phyloP scores from a whole-genome alignment of 2,797 vertebrate species.

The Oreochromis mossambicus region DNA sequence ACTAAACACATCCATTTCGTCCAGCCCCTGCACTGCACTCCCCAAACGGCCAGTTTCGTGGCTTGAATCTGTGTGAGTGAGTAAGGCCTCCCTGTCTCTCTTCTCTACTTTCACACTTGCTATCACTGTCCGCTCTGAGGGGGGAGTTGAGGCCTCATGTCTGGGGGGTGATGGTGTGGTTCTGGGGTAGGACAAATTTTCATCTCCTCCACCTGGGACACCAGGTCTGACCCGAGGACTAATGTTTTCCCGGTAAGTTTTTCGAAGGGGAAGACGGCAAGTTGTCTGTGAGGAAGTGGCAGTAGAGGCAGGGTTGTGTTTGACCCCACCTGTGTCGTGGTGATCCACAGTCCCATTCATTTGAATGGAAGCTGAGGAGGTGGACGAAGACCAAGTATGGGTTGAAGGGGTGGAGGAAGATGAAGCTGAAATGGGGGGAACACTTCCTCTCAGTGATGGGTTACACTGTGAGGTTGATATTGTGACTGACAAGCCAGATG shows the following conservation, averaged over 20 bases:
- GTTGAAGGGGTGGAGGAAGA: slow-evolving; percentile 56
- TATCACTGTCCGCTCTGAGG: slow-evolving; percentile 76
- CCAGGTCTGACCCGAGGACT: slow-evolving; percentile 77
- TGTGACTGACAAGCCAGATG: slow-evolving; percentile 48
- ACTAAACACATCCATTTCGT: slow-evolving; percentile 83
- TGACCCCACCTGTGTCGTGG: slow-evolving; percentile 57
- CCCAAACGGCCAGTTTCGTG: slow-evolving; percentile 38
- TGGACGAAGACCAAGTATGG: slow-evolving; percentile 53
- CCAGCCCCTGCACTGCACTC: slow-evolving; percentile 71
- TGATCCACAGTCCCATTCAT: slow-evolving; percentile 88
- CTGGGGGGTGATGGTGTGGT: slow-evolving; percentile 51
- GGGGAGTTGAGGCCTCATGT: slow-evolving; percentile 52
- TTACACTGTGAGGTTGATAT: slow-evolving; percentile 54
- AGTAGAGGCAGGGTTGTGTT: slow-evolving; percentile 63
- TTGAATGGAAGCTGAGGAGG: slow-evolving; percentile 63
- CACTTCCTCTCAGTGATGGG: slow-evolving; percentile 20
- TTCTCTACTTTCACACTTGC: slow-evolving; percentile 80
- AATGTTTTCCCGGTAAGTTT: slow-evolving; percentile 88
- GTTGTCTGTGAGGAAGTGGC: slow-evolving; percentile 69
- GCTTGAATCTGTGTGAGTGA: slow-evolving; percentile 40
- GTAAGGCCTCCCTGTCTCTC: slow-evolving; percentile 56
- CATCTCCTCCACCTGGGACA: slow-evolving; percentile 68
- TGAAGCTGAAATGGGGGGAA: slow-evolving; percentile 21
- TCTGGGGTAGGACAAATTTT: slow-evolving; percentile 59
- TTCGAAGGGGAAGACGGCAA: slow-evolving; percentile 87